A percentile compares a stretch with the other conserved stretches of the same genome.
Conservation (phyloP, 2,797 vertebrate genomes). For the Cyprinella venusta region DNA sequence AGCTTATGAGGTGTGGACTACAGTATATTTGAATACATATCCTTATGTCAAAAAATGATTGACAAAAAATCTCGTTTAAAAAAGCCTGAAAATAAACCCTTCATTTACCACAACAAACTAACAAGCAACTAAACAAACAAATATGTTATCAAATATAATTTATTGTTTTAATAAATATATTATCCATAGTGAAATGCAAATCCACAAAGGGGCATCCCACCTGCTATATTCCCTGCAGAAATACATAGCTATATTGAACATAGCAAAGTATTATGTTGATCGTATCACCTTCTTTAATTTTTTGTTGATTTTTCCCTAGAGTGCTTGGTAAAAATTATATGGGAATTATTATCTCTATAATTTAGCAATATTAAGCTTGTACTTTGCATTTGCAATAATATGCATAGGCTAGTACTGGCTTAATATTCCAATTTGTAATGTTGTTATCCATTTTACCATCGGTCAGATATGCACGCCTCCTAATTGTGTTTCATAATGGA, state of each 20-base stretch:
- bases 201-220: neutral
- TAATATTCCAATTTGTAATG: conserved; percentile 11
- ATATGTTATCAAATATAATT: neutral
- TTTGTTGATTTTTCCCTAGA: neutral
- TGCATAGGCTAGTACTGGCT: neutral
- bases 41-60: neutral
- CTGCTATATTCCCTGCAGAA: neutral
- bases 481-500: conserved; percentile 11
- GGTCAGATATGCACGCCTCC: neutral
- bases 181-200: neutral
- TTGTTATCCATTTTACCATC: conserved; percentile 23
- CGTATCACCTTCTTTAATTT: neutral
- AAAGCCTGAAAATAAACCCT: neutral
- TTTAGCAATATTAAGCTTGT: neutral
- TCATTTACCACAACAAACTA: no score
- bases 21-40: neutral
- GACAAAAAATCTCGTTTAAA: neutral
- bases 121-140: neutral
- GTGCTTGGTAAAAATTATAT: neutral
- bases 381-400: neutral
- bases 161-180: neutral
- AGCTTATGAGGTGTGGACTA: neutral
- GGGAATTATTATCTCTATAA: neutral
- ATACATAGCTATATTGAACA: neutral
- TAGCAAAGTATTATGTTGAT: neutral